These are phyloP conservation scores for Aplocera efformata DNA, from an alignment of 2,888 invertebrate species.

Conservation along the genomic window DNA sequence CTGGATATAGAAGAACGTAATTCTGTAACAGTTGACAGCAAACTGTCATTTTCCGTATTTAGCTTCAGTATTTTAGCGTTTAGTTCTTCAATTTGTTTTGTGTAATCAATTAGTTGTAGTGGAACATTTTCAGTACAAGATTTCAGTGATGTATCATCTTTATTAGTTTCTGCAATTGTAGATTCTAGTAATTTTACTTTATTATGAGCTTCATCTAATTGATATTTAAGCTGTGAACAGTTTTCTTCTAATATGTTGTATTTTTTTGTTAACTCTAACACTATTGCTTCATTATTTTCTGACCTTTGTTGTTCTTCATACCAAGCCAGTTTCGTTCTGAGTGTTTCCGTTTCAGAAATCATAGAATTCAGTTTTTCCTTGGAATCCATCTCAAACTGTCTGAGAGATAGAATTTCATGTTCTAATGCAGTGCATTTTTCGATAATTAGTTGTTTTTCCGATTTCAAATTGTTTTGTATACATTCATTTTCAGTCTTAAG, in stretches of 20 bases:
- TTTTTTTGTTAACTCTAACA: conserved; percentile 40
- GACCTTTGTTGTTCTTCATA: conserved; percentile 34
- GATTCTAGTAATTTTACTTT: conserved; percentile 54
- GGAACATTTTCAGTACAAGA: conserved; percentile 39
- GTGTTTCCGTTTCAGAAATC: conserved; percentile 40
- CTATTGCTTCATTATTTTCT: conserved; percentile 28
- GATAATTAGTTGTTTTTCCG: conserved; percentile 29
- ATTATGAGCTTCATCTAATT: conserved; percentile 57
- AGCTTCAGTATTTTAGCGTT: conserved; percentile 55
- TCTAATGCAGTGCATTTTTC: conserved; percentile 36
- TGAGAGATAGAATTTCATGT: conserved; percentile 37
- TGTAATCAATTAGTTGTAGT: conserved; percentile 37
- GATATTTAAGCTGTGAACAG: conserved; percentile 43
- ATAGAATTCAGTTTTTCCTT: conserved; percentile 38
- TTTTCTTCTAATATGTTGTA: conserved; percentile 47
- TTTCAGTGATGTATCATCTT: conserved; percentile 55
- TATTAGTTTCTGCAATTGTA: conserved; percentile 57
- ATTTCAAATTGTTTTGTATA: conserved; percentile 38
- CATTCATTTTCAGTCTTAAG: conserved; percentile 41
- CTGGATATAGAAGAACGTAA: conserved; percentile 68
- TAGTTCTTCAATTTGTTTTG: conserved; percentile 50
- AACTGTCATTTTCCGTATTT: conserved; percentile 65
- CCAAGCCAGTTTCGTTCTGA: conserved; percentile 33
- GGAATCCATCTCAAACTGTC: conserved; percentile 36
- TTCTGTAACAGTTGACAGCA: conserved; percentile 69